A percentile compares a stretch with the other conserved stretches of the same genome.
Evolutionary conservation across 2,797 vertebrate genomes (phyloP).

Genomic region (Etheostoma nigrum): DNA sequence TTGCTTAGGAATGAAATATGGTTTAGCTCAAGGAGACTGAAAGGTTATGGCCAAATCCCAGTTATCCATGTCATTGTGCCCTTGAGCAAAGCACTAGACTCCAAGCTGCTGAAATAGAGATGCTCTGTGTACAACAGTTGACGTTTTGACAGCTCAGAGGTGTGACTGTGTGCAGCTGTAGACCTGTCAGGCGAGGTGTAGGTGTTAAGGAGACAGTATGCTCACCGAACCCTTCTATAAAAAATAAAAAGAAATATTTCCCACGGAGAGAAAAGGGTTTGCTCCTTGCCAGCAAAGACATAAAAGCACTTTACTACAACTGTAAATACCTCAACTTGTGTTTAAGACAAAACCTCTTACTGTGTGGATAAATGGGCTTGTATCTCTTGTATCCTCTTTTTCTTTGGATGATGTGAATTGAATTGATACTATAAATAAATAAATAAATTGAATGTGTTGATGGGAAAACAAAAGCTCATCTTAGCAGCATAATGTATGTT

Average conservation of each 20-base stretch:
- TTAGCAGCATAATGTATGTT: constrained; percentile 16
- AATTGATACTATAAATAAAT: too few relatives aligned
- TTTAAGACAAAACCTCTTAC: constrained; percentile 12
- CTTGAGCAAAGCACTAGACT: constrained; percentile 58
- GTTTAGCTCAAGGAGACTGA: constrained; percentile 30
- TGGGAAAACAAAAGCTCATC: neutral
- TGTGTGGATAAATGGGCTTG: constrained; percentile 2
- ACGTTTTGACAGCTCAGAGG: constrained; percentile 62
- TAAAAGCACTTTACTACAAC: constrained; percentile 64
- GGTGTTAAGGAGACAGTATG: constrained; percentile 64
- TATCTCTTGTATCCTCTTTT: neutral
- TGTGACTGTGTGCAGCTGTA: constrained; percentile 63
- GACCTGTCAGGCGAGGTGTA: constrained; percentile 68
- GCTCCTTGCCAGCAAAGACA: constrained; percentile 58
- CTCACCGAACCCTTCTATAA: constrained; percentile 63
- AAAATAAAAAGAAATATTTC: constrained; percentile 75
- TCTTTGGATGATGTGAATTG: neutral
- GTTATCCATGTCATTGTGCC: constrained; percentile 42
- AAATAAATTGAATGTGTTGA: too few relatives aligned
- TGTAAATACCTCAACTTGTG: constrained; percentile 63
- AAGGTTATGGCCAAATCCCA: constrained; percentile 11
- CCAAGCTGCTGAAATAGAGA: constrained; percentile 62
- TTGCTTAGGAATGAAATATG: constrained; percentile 38
- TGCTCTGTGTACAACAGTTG: constrained; percentile 46
- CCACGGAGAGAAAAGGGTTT: constrained; percentile 57